Conservation (phyloP, 2,797 vertebrate species). For the Gymnopithys bicolor region DNA sequence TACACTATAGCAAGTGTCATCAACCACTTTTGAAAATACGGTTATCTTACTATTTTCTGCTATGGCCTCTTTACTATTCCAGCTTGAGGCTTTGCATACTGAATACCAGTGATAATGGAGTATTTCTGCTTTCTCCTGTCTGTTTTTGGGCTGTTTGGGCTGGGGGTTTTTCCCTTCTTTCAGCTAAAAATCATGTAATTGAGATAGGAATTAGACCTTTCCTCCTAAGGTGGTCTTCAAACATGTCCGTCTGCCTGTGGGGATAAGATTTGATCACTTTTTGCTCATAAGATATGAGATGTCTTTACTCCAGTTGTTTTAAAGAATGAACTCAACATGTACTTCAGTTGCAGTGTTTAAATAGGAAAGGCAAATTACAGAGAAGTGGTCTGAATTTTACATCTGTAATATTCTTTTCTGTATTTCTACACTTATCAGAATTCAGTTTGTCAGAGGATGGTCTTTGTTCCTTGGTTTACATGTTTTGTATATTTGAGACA, state of each 20-base stretch:
- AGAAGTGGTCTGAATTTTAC: not conserved
- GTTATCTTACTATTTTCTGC: not conserved
- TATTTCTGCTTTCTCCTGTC: not conserved
- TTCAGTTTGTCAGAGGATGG: not conserved
- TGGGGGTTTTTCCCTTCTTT: accelerated
- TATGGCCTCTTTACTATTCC: not conserved
- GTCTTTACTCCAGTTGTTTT: not conserved
- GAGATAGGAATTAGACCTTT: not conserved
- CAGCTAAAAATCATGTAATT: not conserved
- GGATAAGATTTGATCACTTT: not conserved
- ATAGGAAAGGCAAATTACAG: not conserved
- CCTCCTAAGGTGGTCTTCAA: not conserved
- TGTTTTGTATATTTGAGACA: not conserved
- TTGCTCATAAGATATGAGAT: not conserved
- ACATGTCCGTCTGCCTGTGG: not conserved
- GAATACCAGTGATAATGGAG: not conserved
- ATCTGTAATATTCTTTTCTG: not conserved
- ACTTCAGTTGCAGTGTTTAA: not conserved
- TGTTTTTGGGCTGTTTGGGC: not conserved
- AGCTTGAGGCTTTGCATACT: not conserved
- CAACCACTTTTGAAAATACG: not conserved
- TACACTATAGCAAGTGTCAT: not conserved
- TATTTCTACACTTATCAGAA: not conserved
- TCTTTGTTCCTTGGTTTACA: not conserved
- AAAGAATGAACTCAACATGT: not conserved